phyloP scores from a whole-genome alignment of 35 echinoderm and acorn worm species.

The Chiridota heheva region DNA sequence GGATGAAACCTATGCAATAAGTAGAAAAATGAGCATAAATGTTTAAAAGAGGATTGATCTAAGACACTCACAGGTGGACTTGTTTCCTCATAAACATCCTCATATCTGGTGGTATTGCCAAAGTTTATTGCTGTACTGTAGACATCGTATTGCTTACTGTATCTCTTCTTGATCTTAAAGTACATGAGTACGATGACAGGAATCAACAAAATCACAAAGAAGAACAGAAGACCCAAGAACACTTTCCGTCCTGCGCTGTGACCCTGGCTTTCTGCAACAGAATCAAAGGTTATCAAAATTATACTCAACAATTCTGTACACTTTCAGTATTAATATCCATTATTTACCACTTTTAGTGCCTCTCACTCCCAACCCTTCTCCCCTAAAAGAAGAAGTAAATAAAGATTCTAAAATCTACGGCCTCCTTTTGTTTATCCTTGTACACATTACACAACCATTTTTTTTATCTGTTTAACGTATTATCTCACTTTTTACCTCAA shows the following conservation, averaged over 20 bases:
- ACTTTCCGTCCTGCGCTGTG: constrained; percentile 21
- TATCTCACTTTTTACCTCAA: too few relatives aligned
- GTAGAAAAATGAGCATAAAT: neutral
- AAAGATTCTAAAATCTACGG: neutral
- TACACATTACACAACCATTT: too few relatives aligned
- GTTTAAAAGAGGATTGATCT: neutral
- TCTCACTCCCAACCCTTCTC: neutral
- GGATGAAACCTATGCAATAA: neutral
- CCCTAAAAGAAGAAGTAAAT: neutral
- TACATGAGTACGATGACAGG: constrained; percentile 68
- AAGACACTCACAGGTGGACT: constrained; percentile 19
- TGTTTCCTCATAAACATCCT: constrained; percentile 67
- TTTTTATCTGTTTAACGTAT: too few relatives aligned
- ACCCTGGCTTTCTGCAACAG: neutral
- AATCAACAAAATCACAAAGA: constrained; percentile 56
- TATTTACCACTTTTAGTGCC: too few relatives aligned
- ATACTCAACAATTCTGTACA: constrained; percentile 1
- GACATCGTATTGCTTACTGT: constrained; percentile 80
- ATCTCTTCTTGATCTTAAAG: constrained; percentile 57
- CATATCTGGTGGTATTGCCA: constrained; percentile 67
- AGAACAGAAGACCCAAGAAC: constrained; percentile 53
- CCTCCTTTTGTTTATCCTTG: too few relatives aligned
- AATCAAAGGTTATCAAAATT: neutral
- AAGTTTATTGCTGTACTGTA: constrained; percentile 88
- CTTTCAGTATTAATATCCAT: neutral